These are phyloP conservation scores for Palythoa heliodiscus DNA, from an alignment of 92 coral and sea anemone species.

Conservation along the genomic window DNA sequence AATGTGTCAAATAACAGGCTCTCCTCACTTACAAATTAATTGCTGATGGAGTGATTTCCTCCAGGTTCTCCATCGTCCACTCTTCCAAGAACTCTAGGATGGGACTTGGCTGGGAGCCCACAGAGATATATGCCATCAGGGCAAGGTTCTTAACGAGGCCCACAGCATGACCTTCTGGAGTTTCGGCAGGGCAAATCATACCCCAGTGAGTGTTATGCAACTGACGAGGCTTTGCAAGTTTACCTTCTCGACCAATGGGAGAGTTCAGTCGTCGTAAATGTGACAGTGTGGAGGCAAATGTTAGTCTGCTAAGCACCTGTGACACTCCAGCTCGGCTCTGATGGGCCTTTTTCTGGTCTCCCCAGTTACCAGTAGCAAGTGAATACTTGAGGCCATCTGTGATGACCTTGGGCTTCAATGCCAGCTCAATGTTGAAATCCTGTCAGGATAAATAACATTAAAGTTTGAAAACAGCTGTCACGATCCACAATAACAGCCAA, in stretches of 20 bases:
- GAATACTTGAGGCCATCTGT: conserved; percentile 97
- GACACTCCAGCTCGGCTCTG: conserved; percentile 99
- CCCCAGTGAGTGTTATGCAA: conserved; percentile 99
- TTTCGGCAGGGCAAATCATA: conserved; percentile 99
- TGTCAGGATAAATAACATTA: not conserved
- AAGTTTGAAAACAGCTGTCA: not conserved
- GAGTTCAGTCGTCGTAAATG: conserved; percentile 98
- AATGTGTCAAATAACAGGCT: too few species aligned
- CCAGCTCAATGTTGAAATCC: conserved; percentile 98
- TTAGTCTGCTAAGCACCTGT: conserved; percentile 93
- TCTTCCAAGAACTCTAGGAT: conserved; percentile 99
- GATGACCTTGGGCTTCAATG: conserved; percentile 93
- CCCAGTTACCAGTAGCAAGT: conserved; percentile 99
- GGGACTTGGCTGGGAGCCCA: conserved; percentile 99
- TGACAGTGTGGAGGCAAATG: conserved; percentile 96
- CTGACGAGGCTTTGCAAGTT: conserved; percentile 97
- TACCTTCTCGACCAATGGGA: conserved; percentile 99
- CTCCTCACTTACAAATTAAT: conserved; percentile 76
- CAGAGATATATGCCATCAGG: conserved; percentile 98
- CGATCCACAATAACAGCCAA: too few species aligned
- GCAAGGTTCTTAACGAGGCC: conserved; percentile 98
- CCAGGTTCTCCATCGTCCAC: conserved; percentile 99
- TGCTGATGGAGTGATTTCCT: conserved; percentile 98
- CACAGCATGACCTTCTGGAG: conserved; percentile 99
- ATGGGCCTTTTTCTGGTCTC: conserved; percentile 99